Base-by-base conservation (phyloP, 2,797 vertebrate genomes). In the Bufotes viridis region DNA sequence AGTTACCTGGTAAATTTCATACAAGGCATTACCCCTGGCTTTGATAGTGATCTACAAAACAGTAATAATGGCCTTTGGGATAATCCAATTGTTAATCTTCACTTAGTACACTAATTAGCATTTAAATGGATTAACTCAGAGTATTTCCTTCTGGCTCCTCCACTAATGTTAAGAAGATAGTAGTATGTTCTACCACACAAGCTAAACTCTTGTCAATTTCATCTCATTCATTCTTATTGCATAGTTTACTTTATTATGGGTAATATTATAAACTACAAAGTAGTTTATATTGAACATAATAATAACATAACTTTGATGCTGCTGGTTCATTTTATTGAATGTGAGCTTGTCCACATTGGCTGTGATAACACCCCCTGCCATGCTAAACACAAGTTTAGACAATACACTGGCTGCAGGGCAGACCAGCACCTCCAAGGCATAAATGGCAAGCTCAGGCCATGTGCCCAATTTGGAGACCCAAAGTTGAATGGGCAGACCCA, bases 11-110 rank as follows among this genome's bases (percentile, higher is more conserved):
- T n/a, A 67, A 65, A 53, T 51, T 20, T 20, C 34, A 74, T 42
- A 17, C 15, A 42, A 42, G 7, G 22, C 17, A 18, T 81, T n/a
- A n/a, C n/a, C n/a, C n/a, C n/a, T n/a, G n/a, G n/a, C n/a, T n/a
- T n/a, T 81, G 79, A 81, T 81, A 81, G 80, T 65, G 20, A 69
- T 53, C 63, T 82, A 82, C 63, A 82, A 51, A 53, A 26, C 42
- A 53, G 8, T 82, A 53, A 55, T 82, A 51, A 82, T 67, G 49
- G 65, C 42, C 81, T 82, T n/a, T 82, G 34, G 69, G 49, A 82
- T 82, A 69, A 82, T 49, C 42, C 49, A 22, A 67, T 69, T 67
- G 42, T n/a, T 69, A 82, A 82, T 69, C 63, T 65, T 17, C 63
- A 51, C 24, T 53, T 53, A 51, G 81, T 67, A 42, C 34, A 51